Conservation (phyloP, 2,888 invertebrate species). For the Cephonodes hylas region DNA sequence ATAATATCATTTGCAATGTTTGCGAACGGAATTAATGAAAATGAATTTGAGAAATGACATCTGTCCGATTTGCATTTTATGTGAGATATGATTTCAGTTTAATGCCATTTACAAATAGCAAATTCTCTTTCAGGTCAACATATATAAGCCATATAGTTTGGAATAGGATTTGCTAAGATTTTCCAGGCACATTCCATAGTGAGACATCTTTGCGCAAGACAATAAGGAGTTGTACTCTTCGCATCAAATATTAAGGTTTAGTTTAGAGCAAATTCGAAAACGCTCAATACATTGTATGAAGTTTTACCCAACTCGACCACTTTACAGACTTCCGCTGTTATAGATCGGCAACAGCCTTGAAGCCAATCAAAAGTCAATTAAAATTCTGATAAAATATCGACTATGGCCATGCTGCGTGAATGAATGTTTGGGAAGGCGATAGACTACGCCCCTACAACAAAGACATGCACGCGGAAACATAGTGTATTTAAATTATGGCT, state of each 20-base stretch:
- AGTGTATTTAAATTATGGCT: not conserved
- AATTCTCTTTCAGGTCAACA: no score
- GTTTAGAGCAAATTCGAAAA: no score
- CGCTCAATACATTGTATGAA: not conserved
- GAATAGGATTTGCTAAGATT: no score
- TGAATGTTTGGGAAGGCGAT: not conserved
- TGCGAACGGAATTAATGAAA: not conserved
- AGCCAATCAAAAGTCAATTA: conserved; percentile 5
- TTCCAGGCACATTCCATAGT: no score
- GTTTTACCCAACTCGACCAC: not conserved
- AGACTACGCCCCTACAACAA: not conserved
- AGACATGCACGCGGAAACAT: not conserved
- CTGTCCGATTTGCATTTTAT: no score
- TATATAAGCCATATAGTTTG: no score
- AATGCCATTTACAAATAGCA: no score
- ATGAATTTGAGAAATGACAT: not conserved
- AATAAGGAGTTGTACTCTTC: no score
- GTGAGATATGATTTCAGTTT: no score
- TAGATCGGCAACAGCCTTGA: not conserved
- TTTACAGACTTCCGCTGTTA: not conserved
- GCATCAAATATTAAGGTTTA: no score
- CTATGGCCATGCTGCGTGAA: conserved; percentile 1
- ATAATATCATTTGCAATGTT: not conserved
- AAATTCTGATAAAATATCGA: conserved; percentile 5
- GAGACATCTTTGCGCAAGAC: no score